Percentiles rank a stretch among this genome's conserved stretches.
These are phyloP conservation scores for Ammospiza nelsoni DNA, from an alignment of 2,113 vertebrate species.

Conservation along the genomic window DNA sequence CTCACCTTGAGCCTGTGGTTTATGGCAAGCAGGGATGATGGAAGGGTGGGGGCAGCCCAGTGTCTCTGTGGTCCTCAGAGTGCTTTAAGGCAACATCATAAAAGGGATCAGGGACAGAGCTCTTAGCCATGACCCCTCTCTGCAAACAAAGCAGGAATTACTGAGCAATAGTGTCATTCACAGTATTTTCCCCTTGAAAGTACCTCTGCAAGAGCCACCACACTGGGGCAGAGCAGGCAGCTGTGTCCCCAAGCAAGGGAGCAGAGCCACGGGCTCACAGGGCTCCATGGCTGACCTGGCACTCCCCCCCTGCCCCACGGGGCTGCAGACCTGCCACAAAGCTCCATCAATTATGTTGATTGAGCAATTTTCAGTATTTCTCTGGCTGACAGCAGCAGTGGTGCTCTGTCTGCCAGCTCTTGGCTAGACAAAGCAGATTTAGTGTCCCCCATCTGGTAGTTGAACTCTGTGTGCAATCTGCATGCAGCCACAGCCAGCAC, in stretches of 20 bases:
- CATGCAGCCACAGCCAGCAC: neutral
- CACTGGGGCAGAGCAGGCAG: neutral
- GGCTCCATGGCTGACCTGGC: neutral
- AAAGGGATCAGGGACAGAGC: conserved; percentile 49
- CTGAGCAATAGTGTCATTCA: neutral
- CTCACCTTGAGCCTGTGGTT: conserved; percentile 1
- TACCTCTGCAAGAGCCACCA: neutral
- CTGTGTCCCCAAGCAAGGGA: neutral
- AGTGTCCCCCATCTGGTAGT: conserved; percentile 62
- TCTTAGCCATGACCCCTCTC: conserved; percentile 32
- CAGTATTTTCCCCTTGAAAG: conserved; percentile 11
- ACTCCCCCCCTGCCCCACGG: neutral
- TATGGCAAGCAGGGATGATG: neutral
- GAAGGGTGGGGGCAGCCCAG: neutral
- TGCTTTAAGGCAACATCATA: conserved; percentile 27
- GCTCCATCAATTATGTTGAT: conserved; percentile 35
- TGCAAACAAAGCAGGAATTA: conserved; percentile 49
- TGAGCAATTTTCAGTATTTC: conserved; percentile 52
- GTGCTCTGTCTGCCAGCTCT: conserved; percentile 60
- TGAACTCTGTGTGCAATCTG: conserved; percentile 44
- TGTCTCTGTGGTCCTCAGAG: neutral
- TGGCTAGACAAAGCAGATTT: conserved; percentile 63
- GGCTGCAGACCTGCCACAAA: conserved; percentile 30
- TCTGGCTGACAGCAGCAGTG: conserved; percentile 44
- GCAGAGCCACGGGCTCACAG: neutral